Evolutionary conservation across 37 sponge, comb jelly and placozoan species (phyloP), one percentile per base, ranked within the genome.

Genomic region (Ephydatia muelleri): DNA sequence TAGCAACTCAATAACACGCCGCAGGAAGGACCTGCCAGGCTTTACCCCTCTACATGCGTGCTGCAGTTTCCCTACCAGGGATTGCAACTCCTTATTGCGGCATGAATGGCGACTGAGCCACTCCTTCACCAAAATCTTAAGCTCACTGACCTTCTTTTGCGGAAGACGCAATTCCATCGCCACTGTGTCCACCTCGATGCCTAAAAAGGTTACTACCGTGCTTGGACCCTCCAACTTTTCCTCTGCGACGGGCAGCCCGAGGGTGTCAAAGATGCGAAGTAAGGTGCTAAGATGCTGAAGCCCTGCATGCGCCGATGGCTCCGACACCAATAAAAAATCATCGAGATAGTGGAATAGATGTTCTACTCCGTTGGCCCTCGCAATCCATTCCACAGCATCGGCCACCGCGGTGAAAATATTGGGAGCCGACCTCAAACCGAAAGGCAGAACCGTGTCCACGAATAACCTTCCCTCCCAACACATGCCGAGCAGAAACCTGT

Each of bases 1-100:
- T 13, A 78, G 66, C 11, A 85, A 71, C 22, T 76, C 84, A 36
- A 85, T 85, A 9, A 85, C 69, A 68, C 85, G 77, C 21, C 85
- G 78, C 30, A 85, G 70, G 70, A 85, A 85, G 33, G 70, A 37
- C 43, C 85, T 48, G 4, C 85, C 78, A 40, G 40, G 67, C 32
- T 49, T 68, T 11, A 85, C 69, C 5, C 48, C 84, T 76, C 67
- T 84, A 34, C 68, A 67, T 6, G 84, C 68, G 29, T 84, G 76
- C 12, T 67, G 32, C 28, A 84, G 77, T 4, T 67, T 35, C 25
- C 84, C 84, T 3, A 74, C 75, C n/a, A 84, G 68, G 0, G 76
- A 84, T 6, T 39, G 82, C 5, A 84, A 38, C 29, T 84, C 84
- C 77, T 68, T 76, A 11, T 84, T 84, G 39, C 68, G 57, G 32